Conservation (phyloP, 1,140 invertebrate genomes). For the Caerostris extrusa region DNA sequence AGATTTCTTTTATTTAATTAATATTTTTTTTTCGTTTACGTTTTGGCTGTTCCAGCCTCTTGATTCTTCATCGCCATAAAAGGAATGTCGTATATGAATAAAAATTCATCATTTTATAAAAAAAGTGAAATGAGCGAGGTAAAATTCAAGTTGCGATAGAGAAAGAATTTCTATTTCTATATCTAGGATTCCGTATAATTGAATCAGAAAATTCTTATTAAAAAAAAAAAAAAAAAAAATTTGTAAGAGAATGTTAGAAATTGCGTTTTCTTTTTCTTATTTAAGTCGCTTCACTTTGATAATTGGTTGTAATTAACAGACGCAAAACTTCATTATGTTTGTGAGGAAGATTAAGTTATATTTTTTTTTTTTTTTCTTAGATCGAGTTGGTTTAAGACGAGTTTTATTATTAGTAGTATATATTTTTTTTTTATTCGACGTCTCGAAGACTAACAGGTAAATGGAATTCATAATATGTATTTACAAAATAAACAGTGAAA, state of each 20-base stretch:
- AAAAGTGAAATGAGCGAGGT: neutral
- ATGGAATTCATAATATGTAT: slow-evolving; percentile 2
- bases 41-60: neutral
- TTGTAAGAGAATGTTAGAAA: neutral
- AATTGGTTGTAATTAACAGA: slow-evolving; percentile 65
- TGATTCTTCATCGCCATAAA: slow-evolving; percentile 16
- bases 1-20: too few species aligned
- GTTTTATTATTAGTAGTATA: neutral
- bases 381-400: neutral
- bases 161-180: slow-evolving; percentile 36
- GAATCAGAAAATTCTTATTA: slow-evolving; percentile 26
- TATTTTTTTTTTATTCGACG: neutral
- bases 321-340: slow-evolving; percentile 45
- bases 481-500: neutral
- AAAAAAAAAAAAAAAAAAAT: neutral
- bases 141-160: neutral
- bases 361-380: slow-evolving; percentile 24
- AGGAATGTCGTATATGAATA: neutral
- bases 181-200: slow-evolving; percentile 41
- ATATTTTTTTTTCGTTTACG: neutral
- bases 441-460: slow-evolving; percentile 3
- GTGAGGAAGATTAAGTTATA: slow-evolving; percentile 51
- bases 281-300: neutral
- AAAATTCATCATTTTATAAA: slow-evolving; percentile 26
- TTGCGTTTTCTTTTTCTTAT: neutral